Base-by-base conservation (phyloP, 2,888 invertebrate genomes). In the Drosophila limbata region DNA sequence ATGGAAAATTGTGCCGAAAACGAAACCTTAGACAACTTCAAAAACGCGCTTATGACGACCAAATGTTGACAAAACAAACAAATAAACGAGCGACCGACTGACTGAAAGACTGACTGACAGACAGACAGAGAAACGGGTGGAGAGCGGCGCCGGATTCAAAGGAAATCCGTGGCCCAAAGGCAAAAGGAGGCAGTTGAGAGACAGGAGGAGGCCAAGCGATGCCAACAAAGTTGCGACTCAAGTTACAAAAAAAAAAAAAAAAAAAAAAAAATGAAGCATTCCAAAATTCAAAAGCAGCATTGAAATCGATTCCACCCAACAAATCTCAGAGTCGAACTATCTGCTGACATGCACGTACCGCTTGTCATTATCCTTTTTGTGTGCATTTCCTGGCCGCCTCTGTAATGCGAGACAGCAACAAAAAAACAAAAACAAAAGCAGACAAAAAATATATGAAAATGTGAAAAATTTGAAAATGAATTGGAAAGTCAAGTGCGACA, bases 1-100 rank as follows among this genome's bases (percentile, higher is more conserved):
- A 64, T 71, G 81, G 84, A 82, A 82, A 77, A 56, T 52, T 25
- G 51, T 63, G 57, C 21, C 68, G 84, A 82, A 84, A 84, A n/a
- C 68, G 88, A 82, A 84, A 84, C 77, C 64, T 73, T 70, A 84
- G 73, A 88, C 81, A 79, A 69, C 78, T 85, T 83, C 77, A 71
- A 70, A 59, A 52, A 69, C 61, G 53, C 75, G 76, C 66, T 69
- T 70, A 73, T 76, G 78, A 73, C 77, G 48, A 77, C 70, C 79
- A 79, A 87, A 77, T 84, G 84, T 84, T 84, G 84, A 84, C 84
- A 88, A 85, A 84, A 84, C 88, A 84, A 85, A 85, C 77, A 87
- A 87, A 83, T 84, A 84, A 83, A 75, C 74, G 69, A 31, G 35
- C 50, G 37, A 50, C 11, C n/a, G 48, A 37, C 45, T 6, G 21